phyloP scores from a whole-genome alignment of 2,797 vertebrate genomes.

The Galago senegalensis region DNA sequence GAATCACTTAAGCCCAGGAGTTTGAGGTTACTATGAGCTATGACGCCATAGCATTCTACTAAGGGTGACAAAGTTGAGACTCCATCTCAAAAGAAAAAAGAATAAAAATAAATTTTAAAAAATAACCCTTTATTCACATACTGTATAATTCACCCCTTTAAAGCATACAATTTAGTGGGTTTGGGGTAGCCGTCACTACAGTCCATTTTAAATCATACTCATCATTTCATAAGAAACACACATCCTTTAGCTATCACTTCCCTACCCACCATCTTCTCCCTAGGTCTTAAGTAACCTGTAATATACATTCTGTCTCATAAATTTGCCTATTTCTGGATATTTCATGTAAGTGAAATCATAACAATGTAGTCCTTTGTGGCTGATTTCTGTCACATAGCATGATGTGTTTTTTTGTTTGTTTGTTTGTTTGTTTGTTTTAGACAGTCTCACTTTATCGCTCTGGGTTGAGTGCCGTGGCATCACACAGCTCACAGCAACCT shows the following conservation, averaged over 20 bases:
- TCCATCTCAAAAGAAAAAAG: too few species aligned
- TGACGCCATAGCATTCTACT: too few species aligned
- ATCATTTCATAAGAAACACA: not conserved
- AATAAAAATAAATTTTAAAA: not conserved
- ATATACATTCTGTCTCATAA: constrained; percentile 20
- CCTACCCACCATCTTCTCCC: not conserved
- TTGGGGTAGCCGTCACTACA: not conserved
- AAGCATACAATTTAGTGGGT: not conserved
- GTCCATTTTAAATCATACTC: not conserved
- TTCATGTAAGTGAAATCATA: not conserved
- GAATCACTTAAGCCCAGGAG: too few species aligned
- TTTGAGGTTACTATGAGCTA: too few species aligned
- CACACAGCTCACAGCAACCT: too few species aligned
- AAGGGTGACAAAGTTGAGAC: too few species aligned
- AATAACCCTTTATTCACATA: constrained; percentile 11
- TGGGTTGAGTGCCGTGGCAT: too few species aligned
- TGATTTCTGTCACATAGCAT: constrained; percentile 34
- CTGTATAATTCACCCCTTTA: not conserved
- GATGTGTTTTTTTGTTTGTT: not conserved
- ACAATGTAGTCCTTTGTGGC: not conserved
- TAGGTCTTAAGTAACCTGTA: not conserved
- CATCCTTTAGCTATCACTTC: not conserved
- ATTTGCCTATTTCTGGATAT: constrained; percentile 20
- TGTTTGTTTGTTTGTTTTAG: too few species aligned
- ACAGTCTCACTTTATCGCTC: too few species aligned